Percentiles rank a stretch among this genome's conserved stretches.
These are phyloP conservation scores for Cyclophora punctaria DNA, from an alignment of 2,888 invertebrate species.

Conservation along the genomic window DNA sequence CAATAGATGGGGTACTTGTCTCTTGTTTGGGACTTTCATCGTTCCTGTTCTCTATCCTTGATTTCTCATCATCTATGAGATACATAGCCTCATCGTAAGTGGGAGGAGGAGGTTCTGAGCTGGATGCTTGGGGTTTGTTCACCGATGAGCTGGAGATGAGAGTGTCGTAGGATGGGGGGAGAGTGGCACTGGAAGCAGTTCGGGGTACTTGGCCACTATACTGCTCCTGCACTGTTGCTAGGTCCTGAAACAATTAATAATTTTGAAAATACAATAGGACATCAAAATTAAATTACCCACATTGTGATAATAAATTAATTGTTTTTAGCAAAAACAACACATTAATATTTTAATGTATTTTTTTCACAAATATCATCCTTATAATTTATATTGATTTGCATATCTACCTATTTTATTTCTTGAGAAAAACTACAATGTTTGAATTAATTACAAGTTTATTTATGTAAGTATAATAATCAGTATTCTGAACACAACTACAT, in stretches of 20 bases:
- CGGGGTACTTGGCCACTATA: constrained; percentile 69
- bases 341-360: too few species aligned
- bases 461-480: too few species aligned
- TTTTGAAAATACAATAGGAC: too few species aligned
- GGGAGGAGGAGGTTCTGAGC: constrained; percentile 76
- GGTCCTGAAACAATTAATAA: constrained; percentile 58
- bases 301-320: too few species aligned
- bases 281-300: too few species aligned
- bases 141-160: constrained; percentile 60
- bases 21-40: constrained; percentile 57
- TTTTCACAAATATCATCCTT: too few species aligned
- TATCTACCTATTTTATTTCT: neutral
- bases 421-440: neutral
- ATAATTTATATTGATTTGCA: neutral
- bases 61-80: constrained; percentile 65
- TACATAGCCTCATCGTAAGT: constrained; percentile 79
- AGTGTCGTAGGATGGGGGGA: constrained; percentile 79
- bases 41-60: constrained; percentile 38
- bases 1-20: constrained; percentile 45
- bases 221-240: constrained; percentile 74
- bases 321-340: too few species aligned
- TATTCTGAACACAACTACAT: too few species aligned
- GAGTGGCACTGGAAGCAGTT: constrained; percentile 74
- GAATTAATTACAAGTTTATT: too few species aligned
- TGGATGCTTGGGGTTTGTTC: constrained; percentile 61